Evolutionary conservation across 1,140 invertebrate species (phyloP).

Genomic region (Caligus rogercresseyi): DNA sequence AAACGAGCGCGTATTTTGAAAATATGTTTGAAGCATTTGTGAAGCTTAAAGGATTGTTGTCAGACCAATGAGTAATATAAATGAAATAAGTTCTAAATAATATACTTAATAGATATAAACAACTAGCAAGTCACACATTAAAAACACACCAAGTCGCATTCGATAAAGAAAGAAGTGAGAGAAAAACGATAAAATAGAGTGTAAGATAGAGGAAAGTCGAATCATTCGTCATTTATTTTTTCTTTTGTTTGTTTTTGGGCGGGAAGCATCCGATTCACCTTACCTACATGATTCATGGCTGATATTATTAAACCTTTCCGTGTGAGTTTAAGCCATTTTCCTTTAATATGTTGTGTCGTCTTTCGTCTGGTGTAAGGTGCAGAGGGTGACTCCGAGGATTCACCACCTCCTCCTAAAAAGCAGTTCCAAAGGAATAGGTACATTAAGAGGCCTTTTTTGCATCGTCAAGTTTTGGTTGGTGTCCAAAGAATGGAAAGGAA

Average conservation of each 20-base stretch:
- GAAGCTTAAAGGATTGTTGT: too few relatives aligned
- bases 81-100: too few relatives aligned
- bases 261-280: neutral
- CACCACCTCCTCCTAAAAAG: neutral
- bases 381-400: neutral
- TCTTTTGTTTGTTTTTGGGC: neutral
- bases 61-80: too few relatives aligned
- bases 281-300: slow-evolving; percentile 15
- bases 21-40: too few relatives aligned
- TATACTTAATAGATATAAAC: too few relatives aligned
- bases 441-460: neutral
- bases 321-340: slow-evolving; percentile 17
- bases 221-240: neutral
- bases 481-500: neutral
- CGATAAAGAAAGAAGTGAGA: neutral
- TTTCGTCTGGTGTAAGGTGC: neutral
- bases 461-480: neutral
- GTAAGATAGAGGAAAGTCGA: neutral
- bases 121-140: too few relatives aligned
- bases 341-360: slow-evolving; percentile 7
- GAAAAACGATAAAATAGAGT: neutral
- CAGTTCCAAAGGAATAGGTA: neutral
- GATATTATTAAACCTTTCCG: slow-evolving; percentile 14
- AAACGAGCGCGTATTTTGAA: too few relatives aligned
- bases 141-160: too few relatives aligned